Conservation (phyloP, 2,888 invertebrate species). For the Eupithecia vulgata region DNA sequence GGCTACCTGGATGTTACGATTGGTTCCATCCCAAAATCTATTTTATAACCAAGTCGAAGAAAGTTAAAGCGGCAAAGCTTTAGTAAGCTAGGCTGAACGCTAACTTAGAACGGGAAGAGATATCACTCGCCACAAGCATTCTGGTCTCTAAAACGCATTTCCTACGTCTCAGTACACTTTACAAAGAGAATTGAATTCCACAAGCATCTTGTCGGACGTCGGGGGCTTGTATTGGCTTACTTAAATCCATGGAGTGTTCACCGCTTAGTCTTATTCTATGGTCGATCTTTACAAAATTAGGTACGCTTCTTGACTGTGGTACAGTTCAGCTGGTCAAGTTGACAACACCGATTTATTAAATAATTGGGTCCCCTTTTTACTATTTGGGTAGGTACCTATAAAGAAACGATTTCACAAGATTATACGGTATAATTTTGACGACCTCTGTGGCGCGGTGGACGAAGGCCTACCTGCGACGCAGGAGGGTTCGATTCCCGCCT, state of each 20-base stretch:
- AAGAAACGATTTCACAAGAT: background rate
- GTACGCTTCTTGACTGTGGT: background rate
- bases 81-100: slow-evolving; percentile 45
- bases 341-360: background rate
- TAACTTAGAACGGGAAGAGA: slow-evolving; percentile 52
- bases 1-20: slow-evolving; percentile 13
- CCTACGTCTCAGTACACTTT: slow-evolving; percentile 61
- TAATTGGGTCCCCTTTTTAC: background rate
- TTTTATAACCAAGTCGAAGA: background rate
- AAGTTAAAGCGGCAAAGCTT: slow-evolving; percentile 40
- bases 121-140: slow-evolving; percentile 62
- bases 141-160: slow-evolving; percentile 65
- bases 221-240: slow-evolving; percentile 62
- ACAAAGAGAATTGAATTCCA: slow-evolving; percentile 71
- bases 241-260: slow-evolving; percentile 47
- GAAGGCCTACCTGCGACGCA: no score
- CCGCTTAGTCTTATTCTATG: background rate
- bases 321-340: background rate
- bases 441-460: no score
- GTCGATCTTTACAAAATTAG: background rate
- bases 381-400: no score
- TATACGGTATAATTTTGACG: no score
- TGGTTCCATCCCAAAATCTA: background rate
- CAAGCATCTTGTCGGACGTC: slow-evolving; percentile 64
- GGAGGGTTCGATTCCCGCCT: no score